Percentiles rank a stretch among this genome's conserved stretches.
Conservation (phyloP, 1,140 invertebrate genomes). For the Nephotettix cincticeps region DNA sequence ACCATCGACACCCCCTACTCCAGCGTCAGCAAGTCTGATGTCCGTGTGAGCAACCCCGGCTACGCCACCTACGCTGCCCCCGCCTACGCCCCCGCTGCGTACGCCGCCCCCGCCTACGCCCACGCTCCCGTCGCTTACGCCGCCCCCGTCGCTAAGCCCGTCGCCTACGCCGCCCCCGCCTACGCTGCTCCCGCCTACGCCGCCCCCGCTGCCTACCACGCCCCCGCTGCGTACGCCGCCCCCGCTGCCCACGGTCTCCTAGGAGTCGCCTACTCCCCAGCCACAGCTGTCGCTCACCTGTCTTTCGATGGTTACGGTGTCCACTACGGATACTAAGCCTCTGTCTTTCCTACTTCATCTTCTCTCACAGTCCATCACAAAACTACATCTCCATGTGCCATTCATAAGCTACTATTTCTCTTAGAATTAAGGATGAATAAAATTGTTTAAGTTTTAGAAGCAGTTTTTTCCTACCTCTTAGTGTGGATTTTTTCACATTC, state of each 20-base stretch:
- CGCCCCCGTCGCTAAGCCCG: slow-evolving; percentile 33
- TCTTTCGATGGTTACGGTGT: slow-evolving; percentile 40
- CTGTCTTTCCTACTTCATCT: not conserved
- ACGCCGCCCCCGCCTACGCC: slow-evolving; percentile 33
- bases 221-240: slow-evolving; percentile 29
- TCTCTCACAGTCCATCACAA: not conserved
- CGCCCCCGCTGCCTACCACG: slow-evolving; percentile 35
- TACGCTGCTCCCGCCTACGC: too few species aligned
- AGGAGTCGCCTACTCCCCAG: slow-evolving; percentile 38
- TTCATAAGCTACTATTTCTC: not conserved
- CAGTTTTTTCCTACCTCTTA: too few species aligned
- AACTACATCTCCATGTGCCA: not conserved
- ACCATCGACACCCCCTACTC: slow-evolving; percentile 46
- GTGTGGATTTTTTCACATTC: too few species aligned
- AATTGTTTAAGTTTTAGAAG: too few species aligned
- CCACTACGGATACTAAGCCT: slow-evolving; percentile 41
- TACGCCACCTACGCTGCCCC: slow-evolving; percentile 38
- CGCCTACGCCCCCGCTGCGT: slow-evolving; percentile 30
- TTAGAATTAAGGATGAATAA: not conserved
- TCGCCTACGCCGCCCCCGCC: too few species aligned
- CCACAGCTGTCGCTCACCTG: slow-evolving; percentile 38
- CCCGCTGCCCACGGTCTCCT: slow-evolving; percentile 34
- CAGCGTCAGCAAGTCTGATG: slow-evolving; percentile 46
- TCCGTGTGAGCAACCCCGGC: slow-evolving; percentile 46
- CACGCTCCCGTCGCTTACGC: slow-evolving; percentile 32